Evolutionary conservation across 2,797 vertebrate genomes (phyloP).

Genomic region (Clarias pachynema): DNA sequence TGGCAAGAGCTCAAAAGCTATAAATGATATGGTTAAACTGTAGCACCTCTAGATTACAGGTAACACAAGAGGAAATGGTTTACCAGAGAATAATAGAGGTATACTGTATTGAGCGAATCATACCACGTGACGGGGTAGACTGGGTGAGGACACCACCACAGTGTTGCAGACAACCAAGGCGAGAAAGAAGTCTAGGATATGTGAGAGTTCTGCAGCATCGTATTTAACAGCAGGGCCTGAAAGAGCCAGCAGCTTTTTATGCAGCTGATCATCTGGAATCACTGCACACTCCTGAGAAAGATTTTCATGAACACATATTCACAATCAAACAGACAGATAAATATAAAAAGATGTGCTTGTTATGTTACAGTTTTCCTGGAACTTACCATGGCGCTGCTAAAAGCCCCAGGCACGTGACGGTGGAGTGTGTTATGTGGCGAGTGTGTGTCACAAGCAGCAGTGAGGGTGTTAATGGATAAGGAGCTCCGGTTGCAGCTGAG

Average conservation of each 20-base stretch:
- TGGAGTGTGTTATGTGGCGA: slow-evolving; percentile 53
- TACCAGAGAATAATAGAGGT: background rate
- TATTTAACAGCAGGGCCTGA: slow-evolving; percentile 49
- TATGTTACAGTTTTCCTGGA: background rate
- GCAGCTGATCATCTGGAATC: slow-evolving; percentile 82
- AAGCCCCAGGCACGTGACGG: slow-evolving; percentile 72
- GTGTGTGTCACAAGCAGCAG: slow-evolving; percentile 62
- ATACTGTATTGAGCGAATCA: slow-evolving; percentile 14
- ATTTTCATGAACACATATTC: slow-evolving; percentile 23
- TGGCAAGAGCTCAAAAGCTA: background rate
- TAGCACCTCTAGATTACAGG: background rate
- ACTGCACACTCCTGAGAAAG: slow-evolving; percentile 85
- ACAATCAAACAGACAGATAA: background rate
- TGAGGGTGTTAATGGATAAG: slow-evolving; percentile 69
- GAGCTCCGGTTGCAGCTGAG: slow-evolving; percentile 73
- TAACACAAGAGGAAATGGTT: slow-evolving; percentile 12
- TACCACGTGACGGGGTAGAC: slow-evolving; percentile 80
- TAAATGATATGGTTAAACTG: background rate
- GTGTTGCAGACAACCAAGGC: slow-evolving; percentile 93
- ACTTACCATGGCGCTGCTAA: slow-evolving; percentile 89
- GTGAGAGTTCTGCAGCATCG: slow-evolving; percentile 72
- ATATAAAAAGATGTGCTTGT: background rate
- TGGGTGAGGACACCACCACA: slow-evolving; percentile 89
- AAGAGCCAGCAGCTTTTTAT: slow-evolving; percentile 79
- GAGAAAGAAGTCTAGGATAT: slow-evolving; percentile 90